Conservation (phyloP, 64 coral and sea anemone genomes). For the Montipora capricornis region DNA sequence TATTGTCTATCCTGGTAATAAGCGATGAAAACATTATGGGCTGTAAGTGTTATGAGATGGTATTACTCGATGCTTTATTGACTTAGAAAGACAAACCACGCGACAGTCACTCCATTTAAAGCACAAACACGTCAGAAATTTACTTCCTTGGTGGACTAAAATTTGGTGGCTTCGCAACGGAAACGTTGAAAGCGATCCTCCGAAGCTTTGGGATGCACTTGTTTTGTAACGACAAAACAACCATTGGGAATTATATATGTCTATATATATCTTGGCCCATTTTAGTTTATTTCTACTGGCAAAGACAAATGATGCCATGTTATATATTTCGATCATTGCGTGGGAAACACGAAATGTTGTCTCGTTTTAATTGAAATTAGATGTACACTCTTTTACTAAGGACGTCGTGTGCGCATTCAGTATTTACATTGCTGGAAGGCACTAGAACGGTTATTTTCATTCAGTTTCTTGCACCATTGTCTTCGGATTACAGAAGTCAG, state of each 20-base stretch:
- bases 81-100: slow-evolving; percentile 1
- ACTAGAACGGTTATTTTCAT: no score
- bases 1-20: slow-evolving; percentile 24
- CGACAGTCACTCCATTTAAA: neutral
- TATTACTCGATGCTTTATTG: slow-evolving; percentile 11
- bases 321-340: neutral
- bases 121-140: neutral
- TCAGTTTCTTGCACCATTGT: no score
- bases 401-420: no score
- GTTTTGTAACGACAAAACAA: neutral
- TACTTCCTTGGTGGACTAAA: no score
- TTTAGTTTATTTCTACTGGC: neutral
- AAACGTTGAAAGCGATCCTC: neutral
- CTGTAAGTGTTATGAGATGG: neutral
- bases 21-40: neutral
- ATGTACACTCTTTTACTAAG: no score
- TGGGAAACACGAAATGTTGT: neutral
- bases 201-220: neutral
- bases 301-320: neutral
- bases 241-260: neutral
- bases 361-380: no score
- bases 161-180: no score
- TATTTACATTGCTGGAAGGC: no score
- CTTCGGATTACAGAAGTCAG: no score
- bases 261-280: neutral